phyloP scores from a whole-genome alignment of 2,797 vertebrate species.

The Hephaestus fuliginosus region DNA sequence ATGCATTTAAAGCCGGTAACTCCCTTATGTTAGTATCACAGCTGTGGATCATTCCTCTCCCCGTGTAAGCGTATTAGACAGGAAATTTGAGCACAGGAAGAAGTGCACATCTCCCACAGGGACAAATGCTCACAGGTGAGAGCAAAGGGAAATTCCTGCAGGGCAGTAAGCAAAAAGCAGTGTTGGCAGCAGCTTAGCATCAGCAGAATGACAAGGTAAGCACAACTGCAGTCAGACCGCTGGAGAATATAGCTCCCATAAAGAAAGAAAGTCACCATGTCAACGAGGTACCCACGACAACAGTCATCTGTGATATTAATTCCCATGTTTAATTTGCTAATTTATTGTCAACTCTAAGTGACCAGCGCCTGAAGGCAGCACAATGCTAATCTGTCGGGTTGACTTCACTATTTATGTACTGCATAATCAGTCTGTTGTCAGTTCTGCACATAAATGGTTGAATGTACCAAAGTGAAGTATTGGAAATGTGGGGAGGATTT shows the following conservation, averaged over 20 bases:
- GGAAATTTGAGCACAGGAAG: constrained; percentile 21
- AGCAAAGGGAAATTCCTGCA: constrained; percentile 28
- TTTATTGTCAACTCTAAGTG: neutral
- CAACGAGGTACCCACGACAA: constrained; percentile 4
- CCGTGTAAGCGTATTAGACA: neutral
- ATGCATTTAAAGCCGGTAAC: neutral
- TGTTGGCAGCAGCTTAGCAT: constrained; percentile 25
- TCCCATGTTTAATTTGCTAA: neutral
- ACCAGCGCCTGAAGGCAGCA: constrained; percentile 16
- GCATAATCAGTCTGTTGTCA: constrained; percentile 5
- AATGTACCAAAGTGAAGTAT: constrained; percentile 16
- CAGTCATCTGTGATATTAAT: constrained; percentile 2
- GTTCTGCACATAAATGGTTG: neutral
- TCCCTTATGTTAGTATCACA: neutral
- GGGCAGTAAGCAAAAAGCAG: neutral
- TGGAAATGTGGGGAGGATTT: constrained; percentile 13
- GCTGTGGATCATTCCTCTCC: neutral
- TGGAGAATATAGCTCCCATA: constrained; percentile 9
- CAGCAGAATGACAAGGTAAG: constrained; percentile 23
- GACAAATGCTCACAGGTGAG: constrained; percentile 28
- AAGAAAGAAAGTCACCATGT: constrained; percentile 13
- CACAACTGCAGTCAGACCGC: neutral
- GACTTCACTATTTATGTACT: neutral
- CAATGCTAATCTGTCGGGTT: constrained; percentile 12
- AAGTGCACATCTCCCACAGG: constrained; percentile 23